phyloP scores from a whole-genome alignment of 2,797 vertebrate genomes.

The Eptatretus atami region DNA sequence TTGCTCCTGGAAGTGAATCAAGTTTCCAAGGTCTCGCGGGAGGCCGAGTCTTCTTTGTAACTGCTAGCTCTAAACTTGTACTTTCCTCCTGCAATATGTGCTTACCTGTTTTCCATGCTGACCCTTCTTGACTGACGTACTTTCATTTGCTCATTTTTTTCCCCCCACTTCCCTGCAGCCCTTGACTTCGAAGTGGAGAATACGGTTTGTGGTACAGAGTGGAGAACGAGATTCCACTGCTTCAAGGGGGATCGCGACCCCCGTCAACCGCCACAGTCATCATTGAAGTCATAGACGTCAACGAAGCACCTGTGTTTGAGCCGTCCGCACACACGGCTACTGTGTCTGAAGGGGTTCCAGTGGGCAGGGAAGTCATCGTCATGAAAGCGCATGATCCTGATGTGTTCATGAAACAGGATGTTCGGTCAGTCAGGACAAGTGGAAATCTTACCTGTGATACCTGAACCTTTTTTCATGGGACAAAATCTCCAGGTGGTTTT shows the following conservation, averaged over 20 bases:
- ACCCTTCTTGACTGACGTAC: background rate
- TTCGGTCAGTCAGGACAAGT: no score
- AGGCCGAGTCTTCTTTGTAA: no score
- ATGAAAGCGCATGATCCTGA: no score
- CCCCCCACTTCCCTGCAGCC: slow-evolving; percentile 18
- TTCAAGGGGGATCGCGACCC: slow-evolving; percentile 14
- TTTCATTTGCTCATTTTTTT: background rate
- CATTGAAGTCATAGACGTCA: slow-evolving; percentile 33
- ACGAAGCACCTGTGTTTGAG: slow-evolving; percentile 39
- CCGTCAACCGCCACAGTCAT: slow-evolving; percentile 20
- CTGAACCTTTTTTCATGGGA: no score
- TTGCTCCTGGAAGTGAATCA: no score
- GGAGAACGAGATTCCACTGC: slow-evolving; percentile 28
- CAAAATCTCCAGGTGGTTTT: no score
- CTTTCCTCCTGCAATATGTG: background rate
- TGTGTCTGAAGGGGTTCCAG: no score
- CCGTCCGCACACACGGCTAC: background rate
- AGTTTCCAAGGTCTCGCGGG: no score
- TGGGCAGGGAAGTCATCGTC: no score
- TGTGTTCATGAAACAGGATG: no score
- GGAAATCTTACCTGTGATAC: no score
- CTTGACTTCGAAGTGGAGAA: slow-evolving; percentile 34
- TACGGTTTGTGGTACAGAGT: slow-evolving; percentile 23
- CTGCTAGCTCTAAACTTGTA: background rate
- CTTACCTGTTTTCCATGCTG: background rate